phyloP scores from a whole-genome alignment of 2,797 vertebrate genomes.

The Spinus olivaceus region DNA sequence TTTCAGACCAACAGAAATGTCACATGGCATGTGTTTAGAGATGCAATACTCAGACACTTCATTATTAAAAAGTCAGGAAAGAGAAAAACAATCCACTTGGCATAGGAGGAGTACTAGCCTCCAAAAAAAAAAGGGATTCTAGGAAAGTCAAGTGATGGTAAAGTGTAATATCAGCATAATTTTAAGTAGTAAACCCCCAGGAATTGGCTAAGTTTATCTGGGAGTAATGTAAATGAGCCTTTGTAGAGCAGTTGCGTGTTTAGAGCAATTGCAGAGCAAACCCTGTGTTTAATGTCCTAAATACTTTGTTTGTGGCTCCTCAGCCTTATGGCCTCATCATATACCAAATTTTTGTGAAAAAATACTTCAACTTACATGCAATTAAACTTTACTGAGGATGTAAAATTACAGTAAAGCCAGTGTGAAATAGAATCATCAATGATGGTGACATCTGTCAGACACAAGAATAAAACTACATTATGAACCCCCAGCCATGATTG shows the following conservation, averaged over 20 bases:
- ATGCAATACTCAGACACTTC: neutral
- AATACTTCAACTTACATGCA: neutral
- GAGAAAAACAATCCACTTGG: neutral
- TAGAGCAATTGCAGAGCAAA: neutral
- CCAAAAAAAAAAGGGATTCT: neutral
- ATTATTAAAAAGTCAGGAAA: neutral
- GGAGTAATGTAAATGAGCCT: neutral
- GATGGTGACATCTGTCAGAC: neutral
- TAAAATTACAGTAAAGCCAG: neutral
- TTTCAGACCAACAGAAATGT: neutral
- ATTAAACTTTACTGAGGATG: neutral
- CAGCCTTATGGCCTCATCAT: neutral
- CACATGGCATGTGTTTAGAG: neutral
- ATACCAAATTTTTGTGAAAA: neutral
- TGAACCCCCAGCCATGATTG: neutral
- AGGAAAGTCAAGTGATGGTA: neutral
- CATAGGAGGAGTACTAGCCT: neutral
- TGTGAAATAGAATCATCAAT: neutral
- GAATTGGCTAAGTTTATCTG: neutral
- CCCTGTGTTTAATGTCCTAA: neutral
- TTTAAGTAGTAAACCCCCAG: neutral
- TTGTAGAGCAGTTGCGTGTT: neutral
- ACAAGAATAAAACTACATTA: neutral
- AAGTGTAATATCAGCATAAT: neutral
- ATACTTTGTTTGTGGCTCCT: neutral